Evolutionary conservation across 1,140 invertebrate genomes (phyloP).

Genomic region (Popillia japonica): DNA sequence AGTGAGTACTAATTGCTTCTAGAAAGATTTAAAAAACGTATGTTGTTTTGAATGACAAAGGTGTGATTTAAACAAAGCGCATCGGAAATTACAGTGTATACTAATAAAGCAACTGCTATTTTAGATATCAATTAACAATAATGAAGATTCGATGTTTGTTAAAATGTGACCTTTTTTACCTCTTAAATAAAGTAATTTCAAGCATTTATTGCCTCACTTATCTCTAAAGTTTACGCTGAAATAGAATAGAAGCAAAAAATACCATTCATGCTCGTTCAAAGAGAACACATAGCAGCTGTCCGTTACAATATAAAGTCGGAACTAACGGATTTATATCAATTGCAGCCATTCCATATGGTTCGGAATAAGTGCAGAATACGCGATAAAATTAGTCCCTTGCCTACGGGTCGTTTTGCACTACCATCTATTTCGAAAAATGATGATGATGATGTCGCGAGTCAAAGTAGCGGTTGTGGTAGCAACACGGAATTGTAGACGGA

Average conservation of each 20-base stretch:
- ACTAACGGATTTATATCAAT: constrained; percentile 21
- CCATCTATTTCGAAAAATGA: constrained; percentile 15
- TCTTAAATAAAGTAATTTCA: no score
- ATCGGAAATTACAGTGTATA: no score
- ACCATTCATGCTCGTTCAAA: not conserved
- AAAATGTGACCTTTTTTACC: no score
- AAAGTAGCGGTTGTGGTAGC: constrained; percentile 25
- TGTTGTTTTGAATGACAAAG: no score
- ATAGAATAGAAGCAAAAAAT: not conserved
- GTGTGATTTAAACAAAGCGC: no score
- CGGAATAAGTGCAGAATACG: constrained; percentile 30
- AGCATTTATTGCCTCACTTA: not conserved
- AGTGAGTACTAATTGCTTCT: no score
- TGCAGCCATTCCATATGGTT: constrained; percentile 24
- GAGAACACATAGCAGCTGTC: constrained; percentile 1
- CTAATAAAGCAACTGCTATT: no score
- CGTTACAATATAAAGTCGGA: constrained; percentile 30
- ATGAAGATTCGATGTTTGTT: no score
- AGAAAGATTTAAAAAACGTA: no score
- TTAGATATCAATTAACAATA: no score
- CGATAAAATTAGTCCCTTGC: constrained; percentile 24
- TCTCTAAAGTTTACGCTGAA: not conserved
- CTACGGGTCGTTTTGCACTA: not conserved
- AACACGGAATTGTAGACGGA: not conserved
- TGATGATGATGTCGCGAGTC: constrained; percentile 31